Evolutionary conservation across 2,113 vertebrate genomes (phyloP).

Genomic region (Dasyurus viverrinus): DNA sequence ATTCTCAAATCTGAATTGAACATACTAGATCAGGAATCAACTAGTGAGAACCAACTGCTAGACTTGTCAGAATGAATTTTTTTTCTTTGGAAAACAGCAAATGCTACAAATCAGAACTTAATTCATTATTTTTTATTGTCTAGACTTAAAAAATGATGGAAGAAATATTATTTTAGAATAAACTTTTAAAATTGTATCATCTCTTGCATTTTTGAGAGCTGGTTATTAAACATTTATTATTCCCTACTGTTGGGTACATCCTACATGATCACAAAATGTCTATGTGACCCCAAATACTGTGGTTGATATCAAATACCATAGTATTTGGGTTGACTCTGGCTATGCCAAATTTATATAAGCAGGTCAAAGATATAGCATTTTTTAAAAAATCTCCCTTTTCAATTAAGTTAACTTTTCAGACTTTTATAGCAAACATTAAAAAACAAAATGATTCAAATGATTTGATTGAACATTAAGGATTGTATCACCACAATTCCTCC

Average conservation of each 20-base stretch:
- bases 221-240: neutral
- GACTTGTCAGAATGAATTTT: neutral
- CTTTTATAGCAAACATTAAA: neutral
- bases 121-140: neutral
- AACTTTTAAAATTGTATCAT: neutral
- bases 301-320: neutral
- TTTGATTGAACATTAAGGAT: neutral
- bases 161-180: neutral
- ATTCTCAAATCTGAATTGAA: neutral
- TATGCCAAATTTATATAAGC: neutral
- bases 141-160: neutral
- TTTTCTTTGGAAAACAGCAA: neutral
- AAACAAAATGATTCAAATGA: neutral
- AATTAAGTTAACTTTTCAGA: neutral
- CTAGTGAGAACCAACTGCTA: neutral
- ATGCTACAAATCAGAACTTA: neutral
- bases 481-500: neutral
- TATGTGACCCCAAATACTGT: neutral
- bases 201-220: neutral
- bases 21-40: neutral
- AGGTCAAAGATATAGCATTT: neutral
- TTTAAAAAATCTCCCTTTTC: neutral
- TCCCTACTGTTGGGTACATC: neutral
- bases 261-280: neutral
- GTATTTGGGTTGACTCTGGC: too few species aligned